A percentile compares a stretch with the other conserved stretches of the same genome.
phyloP scores from a whole-genome alignment of 2,888 invertebrate genomes.

The Mimumesa dahlbomi region DNA sequence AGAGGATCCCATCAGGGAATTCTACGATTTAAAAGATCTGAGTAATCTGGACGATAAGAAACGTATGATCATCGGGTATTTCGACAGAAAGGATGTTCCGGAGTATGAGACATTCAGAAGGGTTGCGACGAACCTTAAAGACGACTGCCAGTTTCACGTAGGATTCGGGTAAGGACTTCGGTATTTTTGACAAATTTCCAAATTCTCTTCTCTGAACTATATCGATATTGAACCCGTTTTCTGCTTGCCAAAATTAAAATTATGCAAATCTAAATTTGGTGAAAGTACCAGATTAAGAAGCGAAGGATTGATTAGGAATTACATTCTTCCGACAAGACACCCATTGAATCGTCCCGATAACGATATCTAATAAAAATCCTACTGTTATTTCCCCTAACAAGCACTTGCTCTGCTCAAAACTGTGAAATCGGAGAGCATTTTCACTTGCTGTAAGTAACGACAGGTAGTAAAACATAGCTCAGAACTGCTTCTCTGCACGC shows the following conservation, averaged over 20 bases:
- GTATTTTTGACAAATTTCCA: not conserved
- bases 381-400: constrained; percentile 72
- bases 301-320: no score
- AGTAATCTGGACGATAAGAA: constrained; percentile 89
- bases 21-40: constrained; percentile 87
- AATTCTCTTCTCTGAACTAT: no score
- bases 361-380: constrained; percentile 12
- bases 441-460: constrained; percentile 76
- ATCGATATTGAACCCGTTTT: no score
- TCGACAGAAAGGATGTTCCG: constrained; percentile 89
- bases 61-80: constrained; percentile 94
- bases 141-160: constrained; percentile 97
- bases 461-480: not conserved
- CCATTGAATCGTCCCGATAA: no score
- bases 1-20: constrained; percentile 91
- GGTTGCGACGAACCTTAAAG: constrained; percentile 93
- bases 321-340: no score
- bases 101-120: constrained; percentile 91
- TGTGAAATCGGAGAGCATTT: constrained; percentile 77
- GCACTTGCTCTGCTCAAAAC: constrained; percentile 77
- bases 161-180: constrained; percentile 88
- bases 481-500: no score
- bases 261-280: no score
- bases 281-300: no score
- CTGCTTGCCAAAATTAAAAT: no score